Base-by-base conservation (phyloP, 2,797 vertebrate genomes). In the Labeo calbasu region DNA sequence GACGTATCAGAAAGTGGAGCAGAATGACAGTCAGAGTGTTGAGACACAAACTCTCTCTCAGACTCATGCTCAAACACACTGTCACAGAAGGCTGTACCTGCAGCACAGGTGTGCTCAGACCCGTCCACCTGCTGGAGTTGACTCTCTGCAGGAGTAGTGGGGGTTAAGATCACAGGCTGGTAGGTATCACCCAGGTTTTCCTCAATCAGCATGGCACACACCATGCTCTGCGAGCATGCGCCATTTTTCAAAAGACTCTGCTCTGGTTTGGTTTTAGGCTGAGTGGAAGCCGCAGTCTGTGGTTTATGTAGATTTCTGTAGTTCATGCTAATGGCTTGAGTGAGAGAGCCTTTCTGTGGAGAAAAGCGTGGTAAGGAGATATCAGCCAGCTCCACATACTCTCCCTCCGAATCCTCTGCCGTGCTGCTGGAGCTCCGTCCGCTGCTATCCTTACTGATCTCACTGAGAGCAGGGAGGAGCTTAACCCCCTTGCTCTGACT, bases 311-410 rank as follows among this genome's bases (percentile, higher is more conserved):
- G 92, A 79, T 92, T 93, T 85, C 91, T 91, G 23, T 90, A 93
- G 87, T 82, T 91, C 80, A 94, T 92, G 85, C 93, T 91, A 82
- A 95, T 90, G 0, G 94, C 91, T 12, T 92, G 94, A 4, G 94
- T 95, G 63, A 95, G 86, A 48, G 95, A 96, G 21, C 94, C 95
- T 75, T 90, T 92, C 76, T 95, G 95, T 0, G 95, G 93, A 17
- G 93, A 96, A 88, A 95, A 95, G 2, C 92, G 90, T 6, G 95
- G 93, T 85, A 94, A 66, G 0, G 91, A 87, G 68, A 96, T 90
- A 87, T 95, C 94, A 0, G 86, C 81, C 82, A 96, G 90, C 84
- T 96, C 96, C 73, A 96, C 95, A 0, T 97, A 97, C 53, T 97
- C 96, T 11, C 96, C 96, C 91, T 96, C 96, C 0, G 94, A 94